A percentile compares a stretch with the other conserved stretches of the same genome.
Evolutionary conservation across 2,797 vertebrate species (phyloP).

Genomic region (Neosalanx taihuensis): DNA sequence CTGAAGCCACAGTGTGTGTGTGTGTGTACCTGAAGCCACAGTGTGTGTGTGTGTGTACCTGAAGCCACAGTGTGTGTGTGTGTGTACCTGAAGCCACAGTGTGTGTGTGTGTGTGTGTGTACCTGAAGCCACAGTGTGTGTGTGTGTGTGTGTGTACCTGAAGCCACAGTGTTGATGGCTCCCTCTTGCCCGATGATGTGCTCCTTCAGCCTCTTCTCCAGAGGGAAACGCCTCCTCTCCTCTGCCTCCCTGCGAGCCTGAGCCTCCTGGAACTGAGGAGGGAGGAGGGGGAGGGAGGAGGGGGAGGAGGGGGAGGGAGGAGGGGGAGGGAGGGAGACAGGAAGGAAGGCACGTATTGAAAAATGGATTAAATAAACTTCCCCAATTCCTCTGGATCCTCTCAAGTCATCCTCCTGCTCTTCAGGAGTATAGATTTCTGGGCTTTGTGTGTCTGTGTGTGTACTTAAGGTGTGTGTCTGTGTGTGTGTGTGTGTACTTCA

Average conservation of each 20-base stretch:
- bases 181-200: slow-evolving; percentile 95
- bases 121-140: slow-evolving; percentile 11
- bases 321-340: slow-evolving; percentile 5
- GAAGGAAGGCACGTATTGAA: not conserved
- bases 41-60: not conserved
- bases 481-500: too few relatives aligned
- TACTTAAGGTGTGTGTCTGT: too few relatives aligned
- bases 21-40: not conserved
- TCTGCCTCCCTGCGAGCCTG: slow-evolving; percentile 81
- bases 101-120: slow-evolving; percentile 22
- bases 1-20: too few relatives aligned
- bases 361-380: slow-evolving; percentile 4
- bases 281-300: not conserved
- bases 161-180: slow-evolving; percentile 89
- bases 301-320: slow-evolving; percentile 15
- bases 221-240: slow-evolving; percentile 87
- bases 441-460: too few relatives aligned
- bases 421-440: too few relatives aligned
- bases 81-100: not conserved
- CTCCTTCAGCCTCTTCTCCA: slow-evolving; percentile 90
- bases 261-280: slow-evolving; percentile 82
- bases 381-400: slow-evolving; percentile 1
- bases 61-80: slow-evolving; percentile 7
- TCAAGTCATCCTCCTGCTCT: not conserved
- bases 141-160: slow-evolving; percentile 72